Base-by-base conservation (phyloP, 2,797 vertebrate genomes). In the Thalassophryne amazonica region DNA sequence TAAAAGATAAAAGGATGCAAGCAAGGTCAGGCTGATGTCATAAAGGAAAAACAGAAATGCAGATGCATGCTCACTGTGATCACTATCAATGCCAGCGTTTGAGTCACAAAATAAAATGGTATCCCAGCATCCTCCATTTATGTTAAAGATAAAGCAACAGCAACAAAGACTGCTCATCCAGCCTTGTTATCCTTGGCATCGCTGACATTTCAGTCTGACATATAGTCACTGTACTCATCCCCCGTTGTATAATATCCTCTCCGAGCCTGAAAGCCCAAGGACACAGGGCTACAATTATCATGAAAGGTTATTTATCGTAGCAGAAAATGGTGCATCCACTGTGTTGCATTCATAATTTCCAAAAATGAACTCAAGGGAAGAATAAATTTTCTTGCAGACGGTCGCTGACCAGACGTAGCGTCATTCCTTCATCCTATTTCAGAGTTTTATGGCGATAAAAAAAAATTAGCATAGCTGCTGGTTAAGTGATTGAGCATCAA, bases 271-370 rank as follows among this genome's bases (percentile, higher is more conserved):
- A 57, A 65, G 84, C 89, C 81, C 29, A 64, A 77, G 85, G 90
- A 88, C 74, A 53, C 45, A 12, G 45, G 60, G 55, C 71, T 74
- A 73, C 82, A 85, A 79, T 87, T 83, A 89, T 86, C 58, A 78
- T 66, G 78, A 90, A 89, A 90, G 89, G 88, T 87, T 85, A 86
- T 76, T 83, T 78, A 73, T 59, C 67, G 56, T 48, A 70, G 76
- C 78, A 54, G 58, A 84, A 75, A 59, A 74, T 14, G 18, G 16
- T 40, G 50, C 65, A 73, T 76, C 66, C 69, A 58, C 60, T 62
- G 51, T 3, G 25, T 23, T 60, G 69, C 70, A 76, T 80, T 63
- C 74, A 76, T 83, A 81, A 85, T 81, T 73, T 64, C 76, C 57
- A 38, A 57, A 52, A 53, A 67, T 20, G 6, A 52, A 79, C 82